phyloP scores from a whole-genome alignment of 2,888 invertebrate species.

The Harpalus rufipes region DNA sequence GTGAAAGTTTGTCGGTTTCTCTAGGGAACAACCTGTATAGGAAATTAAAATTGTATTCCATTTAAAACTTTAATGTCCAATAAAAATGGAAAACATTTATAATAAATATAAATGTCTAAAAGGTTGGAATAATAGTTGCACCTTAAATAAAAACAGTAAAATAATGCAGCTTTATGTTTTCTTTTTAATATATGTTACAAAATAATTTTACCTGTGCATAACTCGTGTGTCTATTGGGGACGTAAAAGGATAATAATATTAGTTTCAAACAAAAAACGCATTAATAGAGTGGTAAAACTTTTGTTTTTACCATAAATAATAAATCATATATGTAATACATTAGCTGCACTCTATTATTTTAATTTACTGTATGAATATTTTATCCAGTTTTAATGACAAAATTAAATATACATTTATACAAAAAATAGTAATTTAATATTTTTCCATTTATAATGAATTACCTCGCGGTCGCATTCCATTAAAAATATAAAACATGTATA shows the following conservation, averaged over 20 bases:
- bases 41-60: no score
- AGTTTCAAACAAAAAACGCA: background rate
- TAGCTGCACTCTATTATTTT: slow-evolving; percentile 24
- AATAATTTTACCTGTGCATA: no score
- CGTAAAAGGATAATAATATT: background rate
- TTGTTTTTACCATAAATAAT: slow-evolving; percentile 31
- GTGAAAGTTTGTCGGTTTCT: no score
- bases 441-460: slow-evolving; percentile 51
- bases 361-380: slow-evolving; percentile 47
- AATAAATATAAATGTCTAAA: no score
- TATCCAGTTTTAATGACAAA: slow-evolving; percentile 47
- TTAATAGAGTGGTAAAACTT: slow-evolving; percentile 3
- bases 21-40: no score
- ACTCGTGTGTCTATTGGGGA: background rate
- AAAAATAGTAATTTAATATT: slow-evolving; percentile 33
- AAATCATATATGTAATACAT: slow-evolving; percentile 47
- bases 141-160: no score
- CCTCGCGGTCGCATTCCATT: slow-evolving; percentile 11
- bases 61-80: no score
- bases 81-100: no score
- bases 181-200: no score
- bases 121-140: no score
- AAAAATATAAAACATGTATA: slow-evolving; percentile 43
- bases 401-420: slow-evolving; percentile 44
- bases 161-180: no score